Conservation (phyloP, 1,140 invertebrate genomes). For the Macrobrachium nipponense region DNA sequence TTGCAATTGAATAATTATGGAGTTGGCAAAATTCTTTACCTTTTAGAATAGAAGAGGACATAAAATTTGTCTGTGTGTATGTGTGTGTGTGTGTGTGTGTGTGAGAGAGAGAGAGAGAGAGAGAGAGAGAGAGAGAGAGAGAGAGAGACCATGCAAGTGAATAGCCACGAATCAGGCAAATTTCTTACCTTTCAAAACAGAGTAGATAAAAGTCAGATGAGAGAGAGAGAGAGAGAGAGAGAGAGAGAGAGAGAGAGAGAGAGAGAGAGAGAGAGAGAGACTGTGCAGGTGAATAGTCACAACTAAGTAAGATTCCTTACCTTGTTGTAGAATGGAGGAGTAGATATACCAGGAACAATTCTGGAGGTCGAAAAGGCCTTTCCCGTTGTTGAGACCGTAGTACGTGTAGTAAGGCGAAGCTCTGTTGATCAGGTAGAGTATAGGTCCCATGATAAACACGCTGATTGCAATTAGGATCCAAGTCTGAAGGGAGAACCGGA, state of each 20-base stretch:
- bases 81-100: background rate
- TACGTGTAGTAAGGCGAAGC: constrained; percentile 79
- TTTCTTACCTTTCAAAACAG: too few relatives aligned
- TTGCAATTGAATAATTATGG: too few relatives aligned
- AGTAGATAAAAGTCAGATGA: background rate
- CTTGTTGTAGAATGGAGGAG: constrained; percentile 90
- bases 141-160: background rate
- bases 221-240: constrained; percentile 1
- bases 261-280: background rate
- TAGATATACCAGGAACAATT: constrained; percentile 92
- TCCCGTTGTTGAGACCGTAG: constrained; percentile 68
- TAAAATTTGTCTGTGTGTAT: too few relatives aligned
- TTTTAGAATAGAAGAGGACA: too few relatives aligned
- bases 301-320: constrained; percentile 69
- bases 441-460: constrained; percentile 81
- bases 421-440: constrained; percentile 82
- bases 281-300: background rate
- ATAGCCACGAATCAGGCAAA: too few relatives aligned
- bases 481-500: constrained; percentile 73
- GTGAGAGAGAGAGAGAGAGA: background rate
- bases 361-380: constrained; percentile 77
- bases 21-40: too few relatives aligned
- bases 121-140: background rate
- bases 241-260: background rate
- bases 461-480: constrained; percentile 82